Evolutionary conservation across 2,797 vertebrate species (phyloP), one percentile per base, ranked within the genome.

Genomic region (Alosa sapidissima): DNA sequence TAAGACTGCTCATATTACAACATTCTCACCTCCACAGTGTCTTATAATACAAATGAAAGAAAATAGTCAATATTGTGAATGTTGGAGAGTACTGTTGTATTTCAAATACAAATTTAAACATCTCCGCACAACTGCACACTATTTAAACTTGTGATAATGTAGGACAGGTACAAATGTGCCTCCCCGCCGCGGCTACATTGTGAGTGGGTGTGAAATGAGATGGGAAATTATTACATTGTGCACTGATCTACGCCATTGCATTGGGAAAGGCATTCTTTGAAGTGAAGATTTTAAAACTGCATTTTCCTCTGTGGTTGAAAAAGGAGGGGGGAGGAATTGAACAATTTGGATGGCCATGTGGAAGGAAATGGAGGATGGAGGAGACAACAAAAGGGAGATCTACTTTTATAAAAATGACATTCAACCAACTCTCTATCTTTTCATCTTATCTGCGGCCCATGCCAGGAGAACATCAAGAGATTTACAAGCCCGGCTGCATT

Each of bases 401-500:
- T 47, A 11, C 14, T 82, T 85, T 84, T 87, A 83, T 83, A n/a
- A 45, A 89, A 87, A 89, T 82, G 65, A 78, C 82, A 84, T 81
- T 90, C 88, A 88, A 86, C 81, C 68, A 52, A 86, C 60, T 72
- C 88, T 85, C 91, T 89, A 87, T 90, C 88, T 90, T 88, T 85
- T 88, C 86, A 81, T 84, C 88, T 47, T 41, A 72, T 90, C 88
- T 91, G 87, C 52, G 28, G 81, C 82, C 49, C 81, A 81, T 81
- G 85, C 88, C 89, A 90, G 91, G 92, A 90, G 86, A 89, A 89
- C 90, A 92, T 92, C 88, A 86, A 89, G 84, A 52, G 65, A 91
- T 92, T 92, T 91, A 85, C 87, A 92, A 89, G 90, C 92, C 89
- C 87, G 89, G 85, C 87, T 91, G 90, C 89, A 87, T 90, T 87